Base-by-base conservation (phyloP, 2,797 vertebrate species). In the Podarcis lilfordi region DNA sequence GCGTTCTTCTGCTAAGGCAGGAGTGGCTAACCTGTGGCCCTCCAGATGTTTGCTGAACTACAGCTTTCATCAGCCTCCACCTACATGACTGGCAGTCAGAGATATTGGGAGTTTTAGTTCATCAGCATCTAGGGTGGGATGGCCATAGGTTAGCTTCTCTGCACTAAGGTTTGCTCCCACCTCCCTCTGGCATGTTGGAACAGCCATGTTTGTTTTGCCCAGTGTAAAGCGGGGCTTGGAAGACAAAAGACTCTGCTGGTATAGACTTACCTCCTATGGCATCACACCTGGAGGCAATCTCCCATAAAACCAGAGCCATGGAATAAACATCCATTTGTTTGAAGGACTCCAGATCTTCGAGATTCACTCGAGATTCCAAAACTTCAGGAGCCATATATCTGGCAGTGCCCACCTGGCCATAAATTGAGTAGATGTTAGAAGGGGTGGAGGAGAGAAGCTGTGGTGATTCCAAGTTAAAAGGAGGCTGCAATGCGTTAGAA, bases 281-380 rank as follows among this genome's bases (percentile, higher is more conserved):
- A 2, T 97, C 95, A 91, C 98, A 98, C 90, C 98, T 97, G 69
- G 98, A 98, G 5, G 97, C 97, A 97, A 98, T 98, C 93, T 98
- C 98, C 98, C 98, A 98, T 71, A 98, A 94, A 79, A 98, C 98
- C 2, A 98, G 96, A 77, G 98, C 97, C 98, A 98, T 97, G 89
- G 98, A 98, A 93, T 98, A 98, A 64, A 98, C 98, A 3, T 98
- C 98, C 97, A 98, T 98, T 95, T 98, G 98, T 94, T 98, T 98
- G 89, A 98, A 98, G 71, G 98, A 98, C 93, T 98, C 98, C 27
- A 98, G 96, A 92, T 98, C 98, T 92, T 98, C 98, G 88, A 98
- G 97, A 95, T 98, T 98, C 86, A 98, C 98, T 87, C 98, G 96
- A 86, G 98, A 98, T 94, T 98, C 98, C 29, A 98, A 95, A 10